Evolutionary conservation across 2,888 invertebrate species (phyloP), one percentile per base, ranked within the genome.

Genomic region (Malthinus seriepunctatus): DNA sequence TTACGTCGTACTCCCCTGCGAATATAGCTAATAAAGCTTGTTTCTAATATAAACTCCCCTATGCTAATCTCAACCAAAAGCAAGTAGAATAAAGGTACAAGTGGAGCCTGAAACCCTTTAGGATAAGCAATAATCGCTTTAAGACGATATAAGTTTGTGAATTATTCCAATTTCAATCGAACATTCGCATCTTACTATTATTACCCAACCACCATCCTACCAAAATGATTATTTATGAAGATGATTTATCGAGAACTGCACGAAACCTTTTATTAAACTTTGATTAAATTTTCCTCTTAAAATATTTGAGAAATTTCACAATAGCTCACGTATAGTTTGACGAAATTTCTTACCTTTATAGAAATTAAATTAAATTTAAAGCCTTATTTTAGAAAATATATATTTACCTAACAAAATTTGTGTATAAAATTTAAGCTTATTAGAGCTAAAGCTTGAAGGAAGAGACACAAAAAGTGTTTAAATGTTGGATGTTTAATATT

Each of bases 1-100:
- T 57, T 57, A 54, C 48, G 38, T 33, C 39, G 48, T 57, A 51
- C 57, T 57, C 57, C 51, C 57, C 35, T 42, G 51, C 12, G 57
- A 57, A 47, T 52, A 57, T 44, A 51, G 12, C 52, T 56, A 56
- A 56, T 56, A 56, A 56, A 56, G 51, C 51, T 50, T 51, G 51
- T 50, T 38, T 45, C 56, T 31, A 56, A 51, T 56, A 51, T 56
- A 56, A 51, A 45, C 37, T 34, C 37, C 46, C 33, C 48, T 49
- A 32, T 51, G 50, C 51, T 56, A 56, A 56, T 56, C 56, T 46
- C 42, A 15, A 32, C 37, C 51, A 33, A 35, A 49, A 35, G 49
- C 34, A 56, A 56, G 51, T 50, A 33, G 56, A 46, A 33, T 34
- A 12, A 44, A 45, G 46, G 32, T 38, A 15, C 38, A 46, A 35